Percentiles rank a stretch among this genome's conserved stretches.
These are phyloP conservation scores for Suricata suricatta DNA, from an alignment of 2,113 vertebrate species.

Conservation along the genomic window DNA sequence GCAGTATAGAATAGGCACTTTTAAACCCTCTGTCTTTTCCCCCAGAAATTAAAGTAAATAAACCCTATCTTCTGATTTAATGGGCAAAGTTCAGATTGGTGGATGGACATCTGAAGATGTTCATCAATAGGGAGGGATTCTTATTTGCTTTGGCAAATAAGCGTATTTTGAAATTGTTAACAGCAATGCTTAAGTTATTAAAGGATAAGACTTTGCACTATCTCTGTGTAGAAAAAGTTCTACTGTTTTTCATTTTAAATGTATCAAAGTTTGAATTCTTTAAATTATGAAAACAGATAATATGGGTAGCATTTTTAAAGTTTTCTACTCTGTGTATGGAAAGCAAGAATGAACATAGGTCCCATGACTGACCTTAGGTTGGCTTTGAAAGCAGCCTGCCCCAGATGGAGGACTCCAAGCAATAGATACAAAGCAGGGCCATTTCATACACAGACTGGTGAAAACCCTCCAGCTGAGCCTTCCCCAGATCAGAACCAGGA, in stretches of 20 bases:
- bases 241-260: not conserved
- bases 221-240: conserved; percentile 5
- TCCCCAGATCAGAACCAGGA: not conserved
- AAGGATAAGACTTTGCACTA: not conserved
- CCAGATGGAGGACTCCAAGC: not conserved
- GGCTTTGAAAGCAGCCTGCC: not conserved
- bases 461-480: not conserved
- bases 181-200: not conserved
- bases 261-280: not conserved
- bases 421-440: not conserved
- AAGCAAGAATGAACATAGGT: not conserved
- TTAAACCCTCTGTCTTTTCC: not conserved
- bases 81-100: not conserved
- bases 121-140: not conserved
- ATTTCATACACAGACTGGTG: not conserved
- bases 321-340: not conserved
- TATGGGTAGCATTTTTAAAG: not conserved
- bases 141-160: conserved; percentile 27
- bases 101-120: not conserved
- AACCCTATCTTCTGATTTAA: conserved; percentile 14
- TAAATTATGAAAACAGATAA: not conserved
- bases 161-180: not conserved
- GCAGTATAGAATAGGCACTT: not conserved
- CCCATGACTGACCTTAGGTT: not conserved
- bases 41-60: not conserved